Base-by-base conservation (phyloP, 1,140 invertebrate genomes). In the Brachionus asplanchnoidis region DNA sequence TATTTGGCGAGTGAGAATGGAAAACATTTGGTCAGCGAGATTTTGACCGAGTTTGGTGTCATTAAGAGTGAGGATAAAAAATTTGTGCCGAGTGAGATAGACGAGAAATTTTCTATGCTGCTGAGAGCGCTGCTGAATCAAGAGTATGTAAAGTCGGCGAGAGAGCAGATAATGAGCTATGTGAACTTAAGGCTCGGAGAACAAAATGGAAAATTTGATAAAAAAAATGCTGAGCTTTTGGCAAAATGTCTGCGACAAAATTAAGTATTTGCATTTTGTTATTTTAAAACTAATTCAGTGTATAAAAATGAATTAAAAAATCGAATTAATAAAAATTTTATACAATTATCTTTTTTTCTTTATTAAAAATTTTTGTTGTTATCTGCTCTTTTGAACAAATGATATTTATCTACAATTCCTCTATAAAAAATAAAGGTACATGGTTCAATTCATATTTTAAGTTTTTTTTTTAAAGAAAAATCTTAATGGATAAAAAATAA, bases 11-110 rank as follows among this genome's bases (percentile, higher is more conserved):
- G 11, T 23, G 9, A 26, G 20, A 20, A 20, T 17, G n/a, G 36
- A 17, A 14, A 44, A 42, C 20, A 40, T 42, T 73, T 73, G 4
- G 9, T 7, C 17, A 26, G 26, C 11, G 42, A 77, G 7, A 26
- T 77, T 26, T 50, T 77, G 23, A 77, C 20, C 6, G 73, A 77
- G 26, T 77, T 77, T 46, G 73, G 73, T 28, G 20, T 77, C 8
- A 26, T 77, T 14, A 77, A 77, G 26, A 77, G 73, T 50, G 73
- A 77, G 12, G 73, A 77, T 46, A 77, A 77, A 77, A 26, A 50
- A 12, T 77, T 26, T 77, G 46, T 46, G 42, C 73, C 73, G 20
- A 50, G 40, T 8, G 73, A 77, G 46, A 50, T 77, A 3, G 26
- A 1, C 23, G 42, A 50, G 0, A 77, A 77, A 23, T 12, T 77